Percentiles rank a stretch among this genome's conserved stretches.
Conservation (phyloP, 2,113 vertebrate genomes). For the Turnix velox region DNA sequence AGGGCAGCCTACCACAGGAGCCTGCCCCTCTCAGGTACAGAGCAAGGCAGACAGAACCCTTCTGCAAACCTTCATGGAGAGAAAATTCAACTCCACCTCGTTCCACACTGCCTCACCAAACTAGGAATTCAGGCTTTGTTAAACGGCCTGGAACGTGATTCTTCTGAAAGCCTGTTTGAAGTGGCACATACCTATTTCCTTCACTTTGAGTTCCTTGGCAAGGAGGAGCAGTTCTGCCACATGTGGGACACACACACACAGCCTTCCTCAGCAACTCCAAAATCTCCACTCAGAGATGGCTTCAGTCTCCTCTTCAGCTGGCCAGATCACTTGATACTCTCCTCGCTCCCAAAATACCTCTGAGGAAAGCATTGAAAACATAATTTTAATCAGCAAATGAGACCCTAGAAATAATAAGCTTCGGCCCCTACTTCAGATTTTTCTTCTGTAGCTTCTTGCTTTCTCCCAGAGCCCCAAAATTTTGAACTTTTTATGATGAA, state of each 20-base stretch:
- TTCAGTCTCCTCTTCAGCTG: conserved; percentile 34
- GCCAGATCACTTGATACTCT: conserved; percentile 45
- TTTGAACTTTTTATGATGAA: conserved; percentile 25
- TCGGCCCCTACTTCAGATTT: neutral
- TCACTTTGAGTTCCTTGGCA: conserved; percentile 11
- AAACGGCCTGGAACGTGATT: neutral
- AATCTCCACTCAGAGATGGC: neutral
- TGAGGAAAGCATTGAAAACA: conserved; percentile 48
- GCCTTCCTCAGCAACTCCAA: conserved; percentile 6
- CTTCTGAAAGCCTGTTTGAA: neutral
- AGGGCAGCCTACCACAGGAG: neutral
- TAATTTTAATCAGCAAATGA: conserved; percentile 10
- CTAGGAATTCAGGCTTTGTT: neutral
- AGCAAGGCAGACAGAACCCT: neutral
- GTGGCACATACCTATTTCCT: conserved; percentile 45
- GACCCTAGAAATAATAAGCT: conserved; percentile 1
- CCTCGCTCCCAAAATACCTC: conserved; percentile 34
- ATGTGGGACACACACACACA: neutral
- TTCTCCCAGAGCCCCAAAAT: neutral
- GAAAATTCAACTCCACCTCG: neutral
- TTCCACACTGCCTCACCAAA: neutral
- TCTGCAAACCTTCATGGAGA: neutral
- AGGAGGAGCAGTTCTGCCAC: conserved; percentile 35
- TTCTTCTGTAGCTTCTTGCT: neutral
- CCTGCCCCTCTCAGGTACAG: neutral